Evolutionary conservation across 2,888 invertebrate species (phyloP).

Genomic region (Plebejus anna): DNA sequence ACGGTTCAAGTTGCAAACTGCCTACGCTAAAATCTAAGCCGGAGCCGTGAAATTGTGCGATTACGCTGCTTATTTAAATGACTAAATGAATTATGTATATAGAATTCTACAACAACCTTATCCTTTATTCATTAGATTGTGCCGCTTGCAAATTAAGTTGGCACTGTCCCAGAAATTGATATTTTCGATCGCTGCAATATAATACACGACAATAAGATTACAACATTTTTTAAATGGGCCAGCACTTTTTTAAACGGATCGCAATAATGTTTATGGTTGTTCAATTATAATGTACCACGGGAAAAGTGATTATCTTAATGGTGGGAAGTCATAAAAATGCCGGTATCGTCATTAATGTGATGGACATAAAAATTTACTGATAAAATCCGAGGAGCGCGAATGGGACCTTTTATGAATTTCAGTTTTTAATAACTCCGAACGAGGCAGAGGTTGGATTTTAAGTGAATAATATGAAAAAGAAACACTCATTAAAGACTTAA

Average conservation of each 20-base stretch:
- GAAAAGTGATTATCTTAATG: conserved; percentile 74
- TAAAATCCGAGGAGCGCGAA: conserved; percentile 43
- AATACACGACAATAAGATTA: conserved; percentile 29
- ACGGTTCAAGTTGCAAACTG: conserved; percentile 1
- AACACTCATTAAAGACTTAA: not conserved
- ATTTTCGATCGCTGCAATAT: conserved; percentile 40
- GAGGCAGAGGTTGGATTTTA: not conserved
- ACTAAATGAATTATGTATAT: conserved; percentile 37
- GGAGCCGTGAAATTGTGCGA: conserved; percentile 30
- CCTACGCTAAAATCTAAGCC: conserved; percentile 21
- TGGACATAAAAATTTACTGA: conserved; percentile 56
- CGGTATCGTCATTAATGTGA: conserved; percentile 65
- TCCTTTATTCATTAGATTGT: conserved; percentile 46
- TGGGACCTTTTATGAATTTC: conserved; percentile 34
- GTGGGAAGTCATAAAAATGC: conserved; percentile 63
- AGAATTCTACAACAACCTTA: conserved; percentile 37
- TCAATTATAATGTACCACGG: conserved; percentile 58
- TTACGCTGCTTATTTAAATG: conserved; percentile 33
- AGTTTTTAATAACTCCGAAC: conserved; percentile 28
- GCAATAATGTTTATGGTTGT: conserved; percentile 37
- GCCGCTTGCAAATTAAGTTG: conserved; percentile 42
- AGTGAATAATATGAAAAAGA: not conserved
- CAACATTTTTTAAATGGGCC: conserved; percentile 20
- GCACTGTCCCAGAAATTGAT: conserved; percentile 41
- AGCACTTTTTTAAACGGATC: conserved; percentile 31